Percentiles rank a stretch among this genome's conserved stretches.
Conservation (phyloP, 2,888 invertebrate genomes). For the Tetragnatha montana region DNA sequence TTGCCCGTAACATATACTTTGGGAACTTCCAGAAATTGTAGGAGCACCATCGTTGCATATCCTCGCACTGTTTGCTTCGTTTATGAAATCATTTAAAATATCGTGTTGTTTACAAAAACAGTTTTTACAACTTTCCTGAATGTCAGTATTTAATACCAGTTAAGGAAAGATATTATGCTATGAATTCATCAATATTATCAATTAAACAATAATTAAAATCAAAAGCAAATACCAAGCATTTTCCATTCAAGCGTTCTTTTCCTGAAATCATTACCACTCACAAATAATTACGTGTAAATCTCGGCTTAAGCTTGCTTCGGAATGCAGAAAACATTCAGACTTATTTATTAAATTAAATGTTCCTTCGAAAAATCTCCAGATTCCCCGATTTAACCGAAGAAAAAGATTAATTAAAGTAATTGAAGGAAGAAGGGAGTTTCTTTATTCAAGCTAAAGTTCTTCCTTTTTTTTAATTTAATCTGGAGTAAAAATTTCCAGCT, state of each 20-base stretch:
- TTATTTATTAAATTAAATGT: background rate
- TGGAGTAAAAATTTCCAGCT: background rate
- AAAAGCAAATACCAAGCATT: background rate
- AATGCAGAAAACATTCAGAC: background rate
- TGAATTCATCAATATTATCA: too few species aligned
- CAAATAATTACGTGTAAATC: background rate
- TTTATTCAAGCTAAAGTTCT: background rate
- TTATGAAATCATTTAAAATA: too few species aligned
- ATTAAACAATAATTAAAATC: too few species aligned
- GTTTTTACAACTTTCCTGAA: too few species aligned
- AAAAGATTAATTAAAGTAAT: constrained; percentile 1
- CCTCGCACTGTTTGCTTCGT: too few species aligned
- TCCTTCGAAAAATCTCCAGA: background rate
- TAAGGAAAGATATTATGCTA: too few species aligned
- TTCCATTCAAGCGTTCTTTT: background rate
- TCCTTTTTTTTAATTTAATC: background rate
- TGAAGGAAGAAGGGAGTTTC: background rate
- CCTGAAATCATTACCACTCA: background rate
- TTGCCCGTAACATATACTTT: too few species aligned
- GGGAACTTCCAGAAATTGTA: too few species aligned
- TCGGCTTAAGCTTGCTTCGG: background rate
- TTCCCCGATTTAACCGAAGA: background rate
- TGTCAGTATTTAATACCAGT: too few species aligned
- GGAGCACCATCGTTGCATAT: too few species aligned
- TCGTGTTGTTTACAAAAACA: too few species aligned